These are phyloP conservation scores for Aquatica leii DNA, from an alignment of 2,888 invertebrate genomes.

Conservation along the genomic window DNA sequence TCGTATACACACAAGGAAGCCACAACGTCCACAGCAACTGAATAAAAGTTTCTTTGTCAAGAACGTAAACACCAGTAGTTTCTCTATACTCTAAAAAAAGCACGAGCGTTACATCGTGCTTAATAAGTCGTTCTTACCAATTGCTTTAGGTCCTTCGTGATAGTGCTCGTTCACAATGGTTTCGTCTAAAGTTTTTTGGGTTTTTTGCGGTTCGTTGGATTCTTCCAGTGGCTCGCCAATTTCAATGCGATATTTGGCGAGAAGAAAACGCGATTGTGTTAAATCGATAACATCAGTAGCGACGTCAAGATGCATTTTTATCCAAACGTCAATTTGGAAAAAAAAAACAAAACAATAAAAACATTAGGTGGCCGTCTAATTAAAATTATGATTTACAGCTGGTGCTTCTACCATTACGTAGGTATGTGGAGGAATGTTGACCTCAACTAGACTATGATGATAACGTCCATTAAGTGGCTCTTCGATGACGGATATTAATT, in stretches of 20 bases:
- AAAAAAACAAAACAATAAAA: neutral
- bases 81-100: neutral
- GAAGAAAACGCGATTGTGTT: conserved; percentile 38
- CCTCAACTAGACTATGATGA: conserved; percentile 28
- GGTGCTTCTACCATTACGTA: conserved; percentile 37
- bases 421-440: conserved; percentile 40
- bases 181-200: neutral
- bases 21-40: neutral
- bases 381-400: conserved; percentile 41
- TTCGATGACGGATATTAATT: conserved; percentile 32
- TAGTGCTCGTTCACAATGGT: neutral
- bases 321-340: neutral
- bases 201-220: neutral
- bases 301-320: neutral
- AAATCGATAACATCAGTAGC: conserved; percentile 5
- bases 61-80: too few relatives aligned
- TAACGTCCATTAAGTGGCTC: conserved; percentile 20
- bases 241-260: conserved; percentile 40
- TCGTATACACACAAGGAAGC: neutral
- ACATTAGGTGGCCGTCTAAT: conserved; percentile 32
- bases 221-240: conserved; percentile 16
- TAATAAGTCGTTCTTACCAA: neutral
- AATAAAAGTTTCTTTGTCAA: neutral
- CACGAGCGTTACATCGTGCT: neutral
- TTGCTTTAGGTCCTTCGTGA: neutral